Conservation (phyloP, 1,140 invertebrate genomes). For the Cydia splendana region DNA sequence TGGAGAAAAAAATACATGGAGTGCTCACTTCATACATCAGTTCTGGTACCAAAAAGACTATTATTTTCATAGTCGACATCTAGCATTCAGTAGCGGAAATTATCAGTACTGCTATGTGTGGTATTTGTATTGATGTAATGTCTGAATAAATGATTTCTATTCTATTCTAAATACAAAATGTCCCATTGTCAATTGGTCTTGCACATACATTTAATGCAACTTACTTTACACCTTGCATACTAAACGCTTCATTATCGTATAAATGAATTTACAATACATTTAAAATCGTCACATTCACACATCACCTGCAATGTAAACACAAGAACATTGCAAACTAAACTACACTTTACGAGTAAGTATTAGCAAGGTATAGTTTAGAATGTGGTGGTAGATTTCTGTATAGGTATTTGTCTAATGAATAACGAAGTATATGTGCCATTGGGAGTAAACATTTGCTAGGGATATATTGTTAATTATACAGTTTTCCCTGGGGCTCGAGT, state of each 20-base stretch:
- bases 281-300: neutral
- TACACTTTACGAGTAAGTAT: neutral
- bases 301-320: neutral
- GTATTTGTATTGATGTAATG: too few species aligned
- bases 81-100: too few species aligned
- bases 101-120: too few species aligned
- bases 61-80: too few species aligned
- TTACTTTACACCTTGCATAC: neutral
- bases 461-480: slow-evolving; percentile 2
- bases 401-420: slow-evolving; percentile 10
- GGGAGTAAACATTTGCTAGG: slow-evolving; percentile 6
- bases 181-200: too few species aligned
- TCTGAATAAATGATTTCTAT: too few species aligned
- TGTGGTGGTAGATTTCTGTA: neutral
- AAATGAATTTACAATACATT: slow-evolving; percentile 4
- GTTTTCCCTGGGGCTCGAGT: neutral
- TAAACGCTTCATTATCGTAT: neutral
- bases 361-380: neutral
- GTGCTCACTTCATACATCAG: too few species aligned
- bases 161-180: too few species aligned
- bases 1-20: too few species aligned
- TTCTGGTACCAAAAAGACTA: too few species aligned
- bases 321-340: neutral
- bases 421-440: neutral
- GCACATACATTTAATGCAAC: neutral